Evolutionary conservation across 2,888 invertebrate genomes (phyloP).

Genomic region (Scaptomyza cyrtandrae): DNA sequence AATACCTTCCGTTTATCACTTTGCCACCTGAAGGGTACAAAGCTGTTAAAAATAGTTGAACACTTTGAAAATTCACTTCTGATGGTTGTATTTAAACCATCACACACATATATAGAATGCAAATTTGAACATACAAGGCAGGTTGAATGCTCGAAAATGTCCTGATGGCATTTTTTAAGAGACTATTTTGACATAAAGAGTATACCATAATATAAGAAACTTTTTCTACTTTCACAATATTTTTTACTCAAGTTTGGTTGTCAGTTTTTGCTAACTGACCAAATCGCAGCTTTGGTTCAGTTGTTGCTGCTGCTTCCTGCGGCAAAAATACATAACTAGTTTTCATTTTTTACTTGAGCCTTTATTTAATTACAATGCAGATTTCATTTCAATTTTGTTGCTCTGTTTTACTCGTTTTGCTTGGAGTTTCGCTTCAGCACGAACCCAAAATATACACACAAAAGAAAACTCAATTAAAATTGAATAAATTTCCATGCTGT

Average conservation of each 20-base stretch:
- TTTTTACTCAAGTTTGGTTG: too few species aligned
- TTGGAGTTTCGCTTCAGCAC: slow-evolving; percentile 33
- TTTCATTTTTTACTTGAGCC: slow-evolving; percentile 13
- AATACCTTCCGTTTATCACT: slow-evolving; percentile 1
- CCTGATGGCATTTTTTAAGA: background rate
- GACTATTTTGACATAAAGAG: background rate
- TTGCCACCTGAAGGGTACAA: slow-evolving; percentile 2
- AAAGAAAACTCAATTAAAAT: slow-evolving; percentile 79
- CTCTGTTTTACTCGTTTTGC: slow-evolving; percentile 28
- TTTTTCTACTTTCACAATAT: too few species aligned
- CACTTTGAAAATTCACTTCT: background rate
- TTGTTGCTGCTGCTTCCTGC: background rate
- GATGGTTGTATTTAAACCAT: background rate
- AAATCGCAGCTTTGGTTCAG: background rate
- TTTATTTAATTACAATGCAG: slow-evolving; percentile 70
- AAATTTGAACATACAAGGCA: background rate
- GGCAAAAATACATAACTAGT: slow-evolving; percentile 25
- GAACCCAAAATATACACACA: slow-evolving; percentile 42
- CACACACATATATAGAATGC: background rate
- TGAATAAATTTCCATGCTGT: slow-evolving; percentile 78
- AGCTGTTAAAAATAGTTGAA: slow-evolving; percentile 2
- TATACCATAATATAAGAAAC: too few species aligned
- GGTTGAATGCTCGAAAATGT: background rate
- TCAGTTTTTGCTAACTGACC: slow-evolving; percentile 4
- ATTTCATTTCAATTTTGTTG: slow-evolving; percentile 68